Base-by-base conservation (phyloP, 35 echinoderm and acorn worm genomes). In the Apostichopus californicus region DNA sequence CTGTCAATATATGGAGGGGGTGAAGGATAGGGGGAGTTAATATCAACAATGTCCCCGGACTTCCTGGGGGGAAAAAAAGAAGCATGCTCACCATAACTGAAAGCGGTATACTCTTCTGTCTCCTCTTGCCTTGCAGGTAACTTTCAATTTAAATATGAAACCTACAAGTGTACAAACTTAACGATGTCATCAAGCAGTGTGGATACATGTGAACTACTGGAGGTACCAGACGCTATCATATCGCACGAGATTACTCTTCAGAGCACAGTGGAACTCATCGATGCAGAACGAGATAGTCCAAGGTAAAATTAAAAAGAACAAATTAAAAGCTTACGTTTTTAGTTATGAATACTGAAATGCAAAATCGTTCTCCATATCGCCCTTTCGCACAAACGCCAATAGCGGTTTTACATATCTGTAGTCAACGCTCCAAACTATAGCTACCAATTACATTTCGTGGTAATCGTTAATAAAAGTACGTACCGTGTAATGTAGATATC, bases 181-280 rank as follows among this genome's bases (percentile, higher is more conserved):
- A 86, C 14, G 1, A 56, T 64, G 21, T 77, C 18, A n/a, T 20
- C 18, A 15, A 57, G 26, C 18, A 70, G 80, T 84, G 77, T 84
- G 9, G 57, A 70, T 13, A 78, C 80, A 5, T 96, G 95, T 77
- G 57, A 89, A 54, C 34, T 54, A 87, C 10, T 96, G 15, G 95
- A 96, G 18, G 78, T 96, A 6, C 95, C 95, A 1, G 89, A 94
- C 61, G 95, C 95, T 7, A 86, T 96, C 22, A 84, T 96, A 7
- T 87, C 81, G 3, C 66, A 93, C 55, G 79, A 90, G 60, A 85
- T 94, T 15, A 94, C 95, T 8, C 90, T 96, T 0, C 95, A 96
- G 26, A 92, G 91, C 1, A 92, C 90, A 4, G 95, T 94, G 18
- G 68, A 96, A 63, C 77, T 94, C 18, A 78, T 58, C 5, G 92